Evolutionary conservation across 2,113 vertebrate species (phyloP).

Genomic region (Leptodactylus fuscus): DNA sequence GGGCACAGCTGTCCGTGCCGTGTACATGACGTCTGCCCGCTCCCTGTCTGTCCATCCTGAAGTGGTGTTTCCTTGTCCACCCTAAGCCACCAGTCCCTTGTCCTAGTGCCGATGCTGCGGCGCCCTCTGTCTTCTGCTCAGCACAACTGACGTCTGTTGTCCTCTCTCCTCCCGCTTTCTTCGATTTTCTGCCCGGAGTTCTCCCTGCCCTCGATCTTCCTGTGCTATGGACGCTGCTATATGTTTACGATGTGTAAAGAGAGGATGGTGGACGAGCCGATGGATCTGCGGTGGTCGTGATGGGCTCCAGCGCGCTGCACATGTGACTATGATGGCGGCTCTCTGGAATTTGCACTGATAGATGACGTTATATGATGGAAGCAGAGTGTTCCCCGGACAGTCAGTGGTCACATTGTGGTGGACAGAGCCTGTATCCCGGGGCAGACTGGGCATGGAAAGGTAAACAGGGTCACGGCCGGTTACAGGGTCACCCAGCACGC

Average conservation of each 20-base stretch:
- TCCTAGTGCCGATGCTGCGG: slow-evolving; percentile 21
- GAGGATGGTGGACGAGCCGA: not conserved
- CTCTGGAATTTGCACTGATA: slow-evolving; percentile 20
- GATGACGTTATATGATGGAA: not conserved
- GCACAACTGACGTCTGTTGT: not conserved
- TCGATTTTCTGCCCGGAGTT: not conserved
- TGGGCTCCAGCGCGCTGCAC: not conserved
- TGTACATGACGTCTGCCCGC: slow-evolving; percentile 26
- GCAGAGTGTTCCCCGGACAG: not conserved
- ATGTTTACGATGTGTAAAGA: not conserved
- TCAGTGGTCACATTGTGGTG: too few species aligned
- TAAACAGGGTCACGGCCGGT: slow-evolving; percentile 36
- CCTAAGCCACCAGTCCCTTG: slow-evolving; percentile 15
- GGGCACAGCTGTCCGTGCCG: not conserved
- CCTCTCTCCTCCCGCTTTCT: not conserved
- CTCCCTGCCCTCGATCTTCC: not conserved
- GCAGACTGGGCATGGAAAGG: not conserved
- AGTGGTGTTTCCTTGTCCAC: slow-evolving; percentile 41
- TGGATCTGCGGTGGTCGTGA: not conserved
- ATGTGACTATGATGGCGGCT: not conserved
- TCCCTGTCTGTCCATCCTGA: slow-evolving; percentile 12
- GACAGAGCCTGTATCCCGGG: not conserved
- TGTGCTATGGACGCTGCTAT: slow-evolving; percentile 17
- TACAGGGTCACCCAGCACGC: slow-evolving; percentile 34
- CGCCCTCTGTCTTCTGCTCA: not conserved